These are phyloP conservation scores for Lasius fuliginosus DNA, from an alignment of 2,888 invertebrate genomes.

Conservation along the genomic window DNA sequence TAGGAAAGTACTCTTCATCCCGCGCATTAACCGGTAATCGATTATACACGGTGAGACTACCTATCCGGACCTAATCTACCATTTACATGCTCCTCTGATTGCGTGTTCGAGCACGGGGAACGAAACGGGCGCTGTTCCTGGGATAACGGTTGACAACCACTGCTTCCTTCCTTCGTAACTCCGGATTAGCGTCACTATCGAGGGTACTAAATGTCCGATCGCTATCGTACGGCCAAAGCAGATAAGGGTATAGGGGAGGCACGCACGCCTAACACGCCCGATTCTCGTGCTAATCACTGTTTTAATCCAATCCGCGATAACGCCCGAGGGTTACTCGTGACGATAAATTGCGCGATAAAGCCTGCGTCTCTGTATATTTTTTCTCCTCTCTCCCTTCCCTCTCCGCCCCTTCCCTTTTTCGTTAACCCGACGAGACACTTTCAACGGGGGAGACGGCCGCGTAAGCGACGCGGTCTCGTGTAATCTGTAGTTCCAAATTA, in stretches of 20 bases:
- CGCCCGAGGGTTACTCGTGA: conserved; percentile 75
- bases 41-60: conserved; percentile 54
- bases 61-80: conserved; percentile 67
- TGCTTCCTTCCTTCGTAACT: conserved; percentile 80
- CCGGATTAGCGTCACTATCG: conserved; percentile 83
- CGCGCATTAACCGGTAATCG: conserved; percentile 56
- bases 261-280: conserved; percentile 78
- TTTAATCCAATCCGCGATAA: conserved; percentile 81
- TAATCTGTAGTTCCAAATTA: conserved; percentile 68
- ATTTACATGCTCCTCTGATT: conserved; percentile 76
- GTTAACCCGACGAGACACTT: conserved; percentile 71
- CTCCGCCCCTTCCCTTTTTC: conserved; percentile 41
- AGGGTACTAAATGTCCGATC: conserved; percentile 83
- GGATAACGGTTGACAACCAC: conserved; percentile 78
- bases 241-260: conserved; percentile 71
- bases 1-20: conserved; percentile 27
- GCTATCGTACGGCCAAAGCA: conserved; percentile 76
- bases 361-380: conserved; percentile 51
- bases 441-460: conserved; percentile 60
- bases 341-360: conserved; percentile 79
- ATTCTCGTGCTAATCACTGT: conserved; percentile 82
- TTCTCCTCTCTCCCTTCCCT: conserved; percentile 9
- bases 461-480: conserved; percentile 59
- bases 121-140: conserved; percentile 69
- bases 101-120: conserved; percentile 69